A percentile compares a stretch with the other conserved stretches of the same genome.
Evolutionary conservation across 2,797 vertebrate genomes (phyloP).

Genomic region (Thunnus albacares): DNA sequence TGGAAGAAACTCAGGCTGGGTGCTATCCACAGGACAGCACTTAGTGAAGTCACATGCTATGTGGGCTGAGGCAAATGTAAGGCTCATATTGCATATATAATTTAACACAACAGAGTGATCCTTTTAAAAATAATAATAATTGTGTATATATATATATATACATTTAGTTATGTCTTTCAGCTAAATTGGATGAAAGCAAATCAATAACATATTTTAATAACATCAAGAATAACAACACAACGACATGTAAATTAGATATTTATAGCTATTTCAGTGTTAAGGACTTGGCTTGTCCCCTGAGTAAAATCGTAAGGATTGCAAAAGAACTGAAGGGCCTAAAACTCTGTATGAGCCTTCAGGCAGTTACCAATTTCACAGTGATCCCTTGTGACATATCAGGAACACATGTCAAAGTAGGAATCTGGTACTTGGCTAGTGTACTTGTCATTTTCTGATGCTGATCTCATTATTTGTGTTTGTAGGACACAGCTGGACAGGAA

Average conservation of each 20-base stretch:
- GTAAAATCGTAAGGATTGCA: neutral
- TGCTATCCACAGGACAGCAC: neutral
- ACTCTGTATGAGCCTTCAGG: neutral
- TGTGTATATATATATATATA: too few species aligned
- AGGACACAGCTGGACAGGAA: constrained; percentile 99
- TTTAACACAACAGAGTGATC: neutral
- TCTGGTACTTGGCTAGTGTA: neutral
- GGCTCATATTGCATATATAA: neutral
- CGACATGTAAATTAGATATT: neutral
- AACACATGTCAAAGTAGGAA: constrained; percentile 6
- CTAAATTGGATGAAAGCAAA: neutral
- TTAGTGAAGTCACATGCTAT: neutral
- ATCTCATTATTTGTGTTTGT: constrained; percentile 41
- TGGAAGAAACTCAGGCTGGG: neutral
- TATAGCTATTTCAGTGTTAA: neutral
- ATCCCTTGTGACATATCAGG: neutral
- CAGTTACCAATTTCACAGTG: neutral
- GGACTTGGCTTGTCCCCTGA: neutral
- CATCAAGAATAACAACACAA: neutral
- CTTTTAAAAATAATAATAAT: neutral
- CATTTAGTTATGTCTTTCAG: neutral
- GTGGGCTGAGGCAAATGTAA: neutral
- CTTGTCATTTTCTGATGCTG: neutral
- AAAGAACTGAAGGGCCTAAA: neutral
- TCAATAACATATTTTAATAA: neutral